Base-by-base conservation (phyloP, 2,888 invertebrate genomes). In the Tinea trinotella region DNA sequence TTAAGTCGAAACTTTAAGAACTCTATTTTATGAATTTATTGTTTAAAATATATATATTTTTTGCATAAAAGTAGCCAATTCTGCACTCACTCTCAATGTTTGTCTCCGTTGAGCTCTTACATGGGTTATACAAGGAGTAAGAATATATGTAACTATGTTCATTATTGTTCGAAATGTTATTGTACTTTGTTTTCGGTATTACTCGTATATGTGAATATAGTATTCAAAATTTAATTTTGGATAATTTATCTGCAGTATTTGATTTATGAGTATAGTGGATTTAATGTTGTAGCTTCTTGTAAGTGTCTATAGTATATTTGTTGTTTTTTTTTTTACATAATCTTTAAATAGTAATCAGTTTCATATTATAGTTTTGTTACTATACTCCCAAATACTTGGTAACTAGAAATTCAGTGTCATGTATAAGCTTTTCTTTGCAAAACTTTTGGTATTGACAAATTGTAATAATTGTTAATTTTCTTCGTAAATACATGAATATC, bases 241-340 rank as follows among this genome's bases (percentile, higher is more conserved):
- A 40, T 40, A 40, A 40, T 30, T 4, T 30, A 40, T 40, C 7
- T 13, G 13, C 40, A 40, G 40, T 40, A 40, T 40, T 13, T 40
- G 15, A n/a, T 40, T 40, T 40, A 15, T 6, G 13, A 40, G 6
- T 40, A 40, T 40, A 40, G 40, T 40, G 40, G 40, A 40, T 40
- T 40, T 40, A 40, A 40, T 40, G 13, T 40, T 40, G 6, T 40
- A 40, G 40, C 40, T 40, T 35, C 40, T n/a, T 40, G 40, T 40
- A 15, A 40, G 40, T 40, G 40, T 40, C 40, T 40, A 35, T 35
- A 40, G 40, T 15, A 40, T 35, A 40, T 40, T 40, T 40, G 40
- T 40, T 40, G 40, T n/a, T n/a, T n/a, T 35, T 40, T 40, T 40
- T 30, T 30, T 40, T 40, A 40, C 40, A 13, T 40, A 15, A 40